A percentile compares a stretch with the other conserved stretches of the same genome.
These are phyloP conservation scores for Dolichomitus sp. DNA, from an alignment of 2,888 invertebrate species.

Conservation along the genomic window DNA sequence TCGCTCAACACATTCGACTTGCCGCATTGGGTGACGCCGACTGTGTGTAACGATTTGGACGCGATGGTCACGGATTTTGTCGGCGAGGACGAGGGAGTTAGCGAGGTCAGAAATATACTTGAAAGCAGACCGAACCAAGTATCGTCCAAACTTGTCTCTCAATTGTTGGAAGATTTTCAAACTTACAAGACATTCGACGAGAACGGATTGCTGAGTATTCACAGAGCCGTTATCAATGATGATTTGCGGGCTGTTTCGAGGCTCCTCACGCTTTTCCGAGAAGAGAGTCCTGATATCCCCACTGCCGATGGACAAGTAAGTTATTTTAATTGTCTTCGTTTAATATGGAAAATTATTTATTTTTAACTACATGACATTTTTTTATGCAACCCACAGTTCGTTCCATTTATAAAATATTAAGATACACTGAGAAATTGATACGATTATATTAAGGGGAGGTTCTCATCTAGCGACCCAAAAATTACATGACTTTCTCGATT, in stretches of 20 bases:
- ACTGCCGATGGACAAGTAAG: slow-evolving; percentile 76
- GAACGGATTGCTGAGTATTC: slow-evolving; percentile 79
- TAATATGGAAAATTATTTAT: not conserved
- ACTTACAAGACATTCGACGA: slow-evolving; percentile 71
- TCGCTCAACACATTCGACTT: not conserved
- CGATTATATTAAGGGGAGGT: too few relatives aligned
- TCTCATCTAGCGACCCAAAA: too few relatives aligned
- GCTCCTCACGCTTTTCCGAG: slow-evolving; percentile 75
- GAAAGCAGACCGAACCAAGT: slow-evolving; percentile 54
- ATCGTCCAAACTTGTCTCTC: slow-evolving; percentile 52
- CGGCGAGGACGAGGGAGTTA: slow-evolving; percentile 26
- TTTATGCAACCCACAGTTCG: too few relatives aligned
- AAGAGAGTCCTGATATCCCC: slow-evolving; percentile 73
- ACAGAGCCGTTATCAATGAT: slow-evolving; percentile 76
- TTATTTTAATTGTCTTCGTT: not conserved
- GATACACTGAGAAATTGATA: too few relatives aligned
- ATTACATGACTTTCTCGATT: too few relatives aligned
- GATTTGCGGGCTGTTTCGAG: slow-evolving; percentile 71
- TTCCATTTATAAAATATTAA: not conserved
- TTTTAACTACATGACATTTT: not conserved
- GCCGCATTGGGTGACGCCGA: not conserved
- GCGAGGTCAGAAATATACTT: slow-evolving; percentile 69
- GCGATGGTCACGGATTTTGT: slow-evolving; percentile 35
- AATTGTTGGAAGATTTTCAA: slow-evolving; percentile 76
- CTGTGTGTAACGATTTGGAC: slow-evolving; percentile 3